Conservation (phyloP, 2,113 vertebrate genomes). For the Epinephelus cyanopodus region DNA sequence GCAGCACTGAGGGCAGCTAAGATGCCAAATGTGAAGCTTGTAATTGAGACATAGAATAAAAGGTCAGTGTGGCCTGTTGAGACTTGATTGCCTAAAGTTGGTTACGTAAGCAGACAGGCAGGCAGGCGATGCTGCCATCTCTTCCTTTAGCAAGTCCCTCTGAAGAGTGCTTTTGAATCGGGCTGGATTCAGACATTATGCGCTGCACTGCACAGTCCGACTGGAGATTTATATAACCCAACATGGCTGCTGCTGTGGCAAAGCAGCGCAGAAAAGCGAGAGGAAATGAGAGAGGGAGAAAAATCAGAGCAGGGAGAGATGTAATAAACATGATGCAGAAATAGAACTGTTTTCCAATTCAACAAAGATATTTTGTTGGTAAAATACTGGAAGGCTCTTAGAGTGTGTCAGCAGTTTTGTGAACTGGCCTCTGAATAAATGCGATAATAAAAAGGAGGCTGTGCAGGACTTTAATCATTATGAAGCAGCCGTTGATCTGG, state of each 20-base stretch:
- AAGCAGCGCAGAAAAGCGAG: conserved; percentile 19
- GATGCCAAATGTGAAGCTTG: conserved; percentile 22
- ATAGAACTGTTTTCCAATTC: neutral
- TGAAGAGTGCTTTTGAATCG: conserved; percentile 24
- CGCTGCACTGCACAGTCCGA: conserved; percentile 15
- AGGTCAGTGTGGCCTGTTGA: conserved; percentile 68
- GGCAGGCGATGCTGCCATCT: conserved; percentile 12
- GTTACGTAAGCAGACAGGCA: conserved; percentile 47
- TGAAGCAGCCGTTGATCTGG: conserved; percentile 24
- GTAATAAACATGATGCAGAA: neutral
- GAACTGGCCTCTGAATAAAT: neutral
- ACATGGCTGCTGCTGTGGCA: conserved; percentile 47
- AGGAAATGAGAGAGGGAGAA: neutral
- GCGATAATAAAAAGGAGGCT: neutral
- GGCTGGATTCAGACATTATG: conserved; percentile 45
- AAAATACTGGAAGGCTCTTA: neutral
- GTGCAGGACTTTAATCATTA: neutral
- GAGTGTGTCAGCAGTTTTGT: neutral
- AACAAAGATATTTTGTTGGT: neutral
- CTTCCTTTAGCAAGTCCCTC: conserved; percentile 26
- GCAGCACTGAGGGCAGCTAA: conserved; percentile 12
- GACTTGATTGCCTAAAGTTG: conserved; percentile 64
- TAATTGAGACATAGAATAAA: conserved; percentile 66
- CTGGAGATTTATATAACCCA: conserved; percentile 69
- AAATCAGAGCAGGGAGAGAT: conserved; percentile 3